Evolutionary conservation across 2,888 invertebrate genomes (phyloP), one percentile per base, ranked within the genome.

Genomic region (Chrysomela aeneicollis): DNA sequence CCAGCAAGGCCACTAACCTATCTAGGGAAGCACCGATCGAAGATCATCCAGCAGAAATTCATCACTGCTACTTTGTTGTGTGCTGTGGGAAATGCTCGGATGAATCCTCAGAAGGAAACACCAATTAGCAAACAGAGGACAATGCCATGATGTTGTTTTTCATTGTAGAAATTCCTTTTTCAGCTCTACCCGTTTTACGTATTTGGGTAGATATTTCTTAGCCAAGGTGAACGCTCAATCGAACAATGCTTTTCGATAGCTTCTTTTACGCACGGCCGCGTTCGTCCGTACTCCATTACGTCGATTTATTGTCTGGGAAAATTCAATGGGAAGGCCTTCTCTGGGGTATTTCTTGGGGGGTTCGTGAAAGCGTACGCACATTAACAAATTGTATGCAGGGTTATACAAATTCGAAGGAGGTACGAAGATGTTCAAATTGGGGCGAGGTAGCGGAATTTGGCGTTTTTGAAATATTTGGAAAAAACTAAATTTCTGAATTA

Each of bases 251-350:
- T n/a, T n/a, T n/a, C n/a, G n/a, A n/a, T n/a, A n/a, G n/a, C n/a
- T n/a, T n/a, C n/a, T n/a, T n/a, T n/a, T n/a, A n/a, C 26, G 52
- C 17, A 52, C 52, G 32, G 32, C 32, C 32, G 52, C 32, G 18
- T 32, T 19, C 37, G 54, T 54, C 37, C 18, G 54, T 54, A n/a
- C 35, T 54, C 30, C 22, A 15, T 26, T 15, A 6, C n/a, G 66
- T 58, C 83, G 83, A 95, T 35, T 35, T 35, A 35, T 35, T 35
- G 35, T 12, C 35, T 35, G 35, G 12, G 35, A 35, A 35, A 6
- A 10, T 35, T 35, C 35, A 10, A 35, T 35, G 12, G 35, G 35
- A 35, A 35, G 35, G 9, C 35, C 9, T 35, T 35, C 12, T 35
- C 10, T 35, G 35, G 12, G 12, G 35, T 9, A 26, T 26, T 5